Evolutionary conservation across 35 echinoderm and acorn worm genomes (phyloP), one percentile per base, ranked within the genome.

Genomic region (Lytechinus variegatus): DNA sequence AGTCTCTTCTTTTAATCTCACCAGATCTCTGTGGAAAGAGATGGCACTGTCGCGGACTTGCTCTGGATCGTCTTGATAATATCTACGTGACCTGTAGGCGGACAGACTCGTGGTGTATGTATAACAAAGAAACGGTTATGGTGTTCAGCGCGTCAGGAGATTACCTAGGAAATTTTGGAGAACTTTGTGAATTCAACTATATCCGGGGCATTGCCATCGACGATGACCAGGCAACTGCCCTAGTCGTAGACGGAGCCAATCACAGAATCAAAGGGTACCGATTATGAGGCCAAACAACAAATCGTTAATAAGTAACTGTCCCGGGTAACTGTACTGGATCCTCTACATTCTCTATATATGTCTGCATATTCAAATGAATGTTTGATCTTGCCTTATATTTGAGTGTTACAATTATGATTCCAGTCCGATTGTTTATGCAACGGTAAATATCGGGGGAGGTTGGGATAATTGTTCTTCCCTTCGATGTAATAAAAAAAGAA

Each of bases 121-220:
- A 54, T 14, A 93, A 54, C 92, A 54, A 54, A 54, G 92, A 93
- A 54, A 93, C 92, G 9, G 28, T 93, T 19, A 93, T 93, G 92
- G 54, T 57, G 92, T 93, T 93, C 54, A 93, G 92, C 55, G 1
- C 53, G 11, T 13, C 9, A 13, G 92, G 92, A 10, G 53, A 33
- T 10, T 93, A 55, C 27, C 92, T 93, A 29, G 92, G 92, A 54
- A 93, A 93, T 54, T 93, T 93, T 54, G 92, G 92, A 93, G 92
- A 93, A 10, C 54, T 93, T 19, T 4, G 53, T 10, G 92, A 93
- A 19, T 93, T 93, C 27, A 54, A 93, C 52, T 93, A 93, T 27
- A 21, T 93, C 53, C 92, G 92, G n/a, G 92, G 92, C 8, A 14
- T 93, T 1, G 10, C 92, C 92, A 93, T 93, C 54, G 92, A 93